Base-by-base conservation (phyloP, 2,113 vertebrate genomes). In the Todiramphus chloris region DNA sequence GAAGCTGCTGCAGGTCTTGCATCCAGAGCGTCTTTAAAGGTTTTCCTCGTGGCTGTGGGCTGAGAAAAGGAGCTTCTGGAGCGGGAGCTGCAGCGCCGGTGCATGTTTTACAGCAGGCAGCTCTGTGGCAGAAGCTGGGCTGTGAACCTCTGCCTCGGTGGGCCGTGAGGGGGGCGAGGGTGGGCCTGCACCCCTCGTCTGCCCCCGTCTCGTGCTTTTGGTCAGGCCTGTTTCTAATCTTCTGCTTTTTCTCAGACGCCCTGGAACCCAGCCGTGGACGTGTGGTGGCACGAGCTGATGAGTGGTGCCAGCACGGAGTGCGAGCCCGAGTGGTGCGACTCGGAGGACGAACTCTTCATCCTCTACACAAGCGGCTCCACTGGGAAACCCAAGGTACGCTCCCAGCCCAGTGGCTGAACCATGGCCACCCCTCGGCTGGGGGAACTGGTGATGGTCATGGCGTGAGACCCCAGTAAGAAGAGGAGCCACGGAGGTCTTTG, bases 321-420 rank as follows among this genome's bases (percentile, higher is more conserved):
- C 50, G 99, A 99, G 56, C 99, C 99, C 0, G 99, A 99, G 97
- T 99, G 99, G 99, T 99, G 99, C 16, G 98, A 99, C 3, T 98
- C 99, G 0, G 99, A 99, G 95, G 99, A 99, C 68, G 99, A 98
- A 5, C 98, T 99, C 56, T 99, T 99, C 96, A 99, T 99, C 94
- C 98, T 99, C 63, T 99, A 99, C 92, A 99, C 99, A 2, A 99
- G 99, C 8, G 99, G 99, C 82, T 99, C 99, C 8, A 99, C 99
- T 3, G 99, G 99, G 31, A 99, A 99, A 94, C 99, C 99, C 28
- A 99, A 99, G 98, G 99, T 99, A 96, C 16, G 73, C 70, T 35
- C 60, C 67, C n/a, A 23, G 41, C 66, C 59, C 16, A 5, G 50
- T 2, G 27, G 60, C 92, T 60, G 44, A 68, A 15, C 50, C 7